phyloP scores from a whole-genome alignment of 92 coral and sea anemone genomes.

The Palythoa grandis region DNA sequence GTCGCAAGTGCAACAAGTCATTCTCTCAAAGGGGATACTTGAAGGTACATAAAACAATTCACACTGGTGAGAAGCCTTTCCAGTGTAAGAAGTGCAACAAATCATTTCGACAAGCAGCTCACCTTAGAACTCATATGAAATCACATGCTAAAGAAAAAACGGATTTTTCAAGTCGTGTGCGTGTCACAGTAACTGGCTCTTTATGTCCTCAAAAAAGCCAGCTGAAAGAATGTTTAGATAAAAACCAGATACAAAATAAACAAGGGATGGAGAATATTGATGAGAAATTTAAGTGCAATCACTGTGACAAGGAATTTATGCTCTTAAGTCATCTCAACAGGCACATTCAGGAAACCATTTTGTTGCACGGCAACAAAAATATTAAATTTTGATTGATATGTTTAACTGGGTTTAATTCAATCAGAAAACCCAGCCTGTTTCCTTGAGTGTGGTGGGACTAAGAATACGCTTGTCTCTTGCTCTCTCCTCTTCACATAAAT shows the following conservation, averaged over 20 bases:
- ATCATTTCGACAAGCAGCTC: conserved; percentile 1
- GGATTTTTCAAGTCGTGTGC: no score
- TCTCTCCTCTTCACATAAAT: no score
- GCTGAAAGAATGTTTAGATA: neutral
- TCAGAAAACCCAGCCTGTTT: no score
- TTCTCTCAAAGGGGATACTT: neutral
- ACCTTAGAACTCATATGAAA: neutral
- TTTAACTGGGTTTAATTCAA: no score
- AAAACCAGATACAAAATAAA: neutral
- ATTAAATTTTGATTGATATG: no score
- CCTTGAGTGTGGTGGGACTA: no score
- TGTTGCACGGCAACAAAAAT: no score
- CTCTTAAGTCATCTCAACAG: conserved; percentile 13
- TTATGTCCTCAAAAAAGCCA: neutral
- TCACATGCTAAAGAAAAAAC: neutral
- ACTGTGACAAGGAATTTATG: conserved; percentile 5
- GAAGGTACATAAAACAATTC: neutral
- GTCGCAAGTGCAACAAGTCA: conserved; percentile 5
- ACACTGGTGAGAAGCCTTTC: neutral
- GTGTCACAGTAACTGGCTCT: neutral
- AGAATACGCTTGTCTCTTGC: no score
- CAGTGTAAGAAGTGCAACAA: conserved; percentile 2
- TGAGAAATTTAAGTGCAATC: conserved; percentile 6
- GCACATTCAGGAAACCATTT: conserved; percentile 6
- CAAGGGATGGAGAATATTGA: neutral